A percentile compares a stretch with the other conserved stretches of the same genome.
Evolutionary conservation across 2,888 invertebrate species (phyloP).

Genomic region (Agriotes lineatus): DNA sequence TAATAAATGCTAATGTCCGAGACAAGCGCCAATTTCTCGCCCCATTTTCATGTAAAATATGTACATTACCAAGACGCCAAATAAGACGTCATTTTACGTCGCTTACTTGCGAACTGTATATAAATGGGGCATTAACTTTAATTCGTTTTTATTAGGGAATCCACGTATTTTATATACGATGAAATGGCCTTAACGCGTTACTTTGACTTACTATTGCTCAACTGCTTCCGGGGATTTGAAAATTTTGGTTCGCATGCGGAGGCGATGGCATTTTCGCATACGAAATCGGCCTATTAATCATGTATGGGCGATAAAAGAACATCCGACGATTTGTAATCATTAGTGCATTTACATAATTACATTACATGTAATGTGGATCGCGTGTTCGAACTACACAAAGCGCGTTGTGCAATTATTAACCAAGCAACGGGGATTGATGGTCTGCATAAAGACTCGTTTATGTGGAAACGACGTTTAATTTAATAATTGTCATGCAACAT

Average conservation of each 20-base stretch:
- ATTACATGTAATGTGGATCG: constrained; percentile 50
- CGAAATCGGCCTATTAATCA: constrained; percentile 28
- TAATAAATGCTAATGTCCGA: constrained; percentile 47
- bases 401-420: constrained; percentile 45
- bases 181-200: not conserved
- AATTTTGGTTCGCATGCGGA: too few species aligned
- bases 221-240: too few species aligned
- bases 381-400: constrained; percentile 38
- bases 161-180: not conserved
- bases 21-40: constrained; percentile 55
- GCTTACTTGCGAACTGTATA: constrained; percentile 54
- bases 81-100: constrained; percentile 54
- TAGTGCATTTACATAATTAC: constrained; percentile 57
- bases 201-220: too few species aligned
- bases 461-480: constrained; percentile 60
- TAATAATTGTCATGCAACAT: constrained; percentile 55
- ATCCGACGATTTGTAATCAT: constrained; percentile 55
- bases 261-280: not conserved
- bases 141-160: constrained; percentile 53
- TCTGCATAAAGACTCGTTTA: constrained; percentile 55
- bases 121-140: constrained; percentile 59
- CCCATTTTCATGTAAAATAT: constrained; percentile 56
- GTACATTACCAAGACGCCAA: constrained; percentile 54
- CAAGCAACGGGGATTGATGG: constrained; percentile 57
- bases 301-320: constrained; percentile 49